These are phyloP conservation scores for Rallus crepitans DNA, from an alignment of 2,797 vertebrate species.

Conservation along the genomic window DNA sequence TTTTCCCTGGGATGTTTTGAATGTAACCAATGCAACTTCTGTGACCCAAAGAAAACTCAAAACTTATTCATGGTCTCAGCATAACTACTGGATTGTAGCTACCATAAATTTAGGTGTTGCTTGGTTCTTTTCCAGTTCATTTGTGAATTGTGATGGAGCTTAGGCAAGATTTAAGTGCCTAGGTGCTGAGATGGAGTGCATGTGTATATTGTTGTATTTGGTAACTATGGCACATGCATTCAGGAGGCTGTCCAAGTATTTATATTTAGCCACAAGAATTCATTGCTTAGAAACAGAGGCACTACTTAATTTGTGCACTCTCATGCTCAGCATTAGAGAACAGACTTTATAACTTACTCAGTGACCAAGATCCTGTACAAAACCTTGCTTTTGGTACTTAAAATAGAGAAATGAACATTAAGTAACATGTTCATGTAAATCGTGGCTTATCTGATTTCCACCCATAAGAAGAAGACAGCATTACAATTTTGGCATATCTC, in stretches of 20 bases:
- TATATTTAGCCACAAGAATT: not conserved
- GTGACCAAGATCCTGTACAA: not conserved
- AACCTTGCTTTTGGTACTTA: not conserved
- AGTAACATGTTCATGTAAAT: not conserved
- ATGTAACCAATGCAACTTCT: not conserved
- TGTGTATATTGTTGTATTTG: not conserved
- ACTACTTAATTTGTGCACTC: not conserved
- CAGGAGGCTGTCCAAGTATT: not conserved
- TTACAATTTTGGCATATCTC: not conserved
- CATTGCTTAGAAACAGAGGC: not conserved
- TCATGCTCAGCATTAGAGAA: not conserved
- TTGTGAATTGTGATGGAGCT: not conserved
- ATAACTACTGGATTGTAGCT: not conserved
- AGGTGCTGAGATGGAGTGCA: not conserved
- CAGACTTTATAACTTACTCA: not conserved
- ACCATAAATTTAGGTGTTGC: not conserved
- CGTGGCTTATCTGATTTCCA: not conserved
- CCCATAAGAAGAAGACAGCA: not conserved
- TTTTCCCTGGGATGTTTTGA: not conserved
- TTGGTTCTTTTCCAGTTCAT: constrained; percentile 3
- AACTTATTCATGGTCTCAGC: not conserved
- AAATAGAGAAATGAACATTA: not conserved
- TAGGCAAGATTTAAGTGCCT: not conserved
- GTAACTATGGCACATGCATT: not conserved
- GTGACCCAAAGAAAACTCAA: not conserved